A percentile compares a stretch with the other conserved stretches of the same genome.
Evolutionary conservation across 2,888 invertebrate species (phyloP).

Genomic region (Rhingia rostrata): DNA sequence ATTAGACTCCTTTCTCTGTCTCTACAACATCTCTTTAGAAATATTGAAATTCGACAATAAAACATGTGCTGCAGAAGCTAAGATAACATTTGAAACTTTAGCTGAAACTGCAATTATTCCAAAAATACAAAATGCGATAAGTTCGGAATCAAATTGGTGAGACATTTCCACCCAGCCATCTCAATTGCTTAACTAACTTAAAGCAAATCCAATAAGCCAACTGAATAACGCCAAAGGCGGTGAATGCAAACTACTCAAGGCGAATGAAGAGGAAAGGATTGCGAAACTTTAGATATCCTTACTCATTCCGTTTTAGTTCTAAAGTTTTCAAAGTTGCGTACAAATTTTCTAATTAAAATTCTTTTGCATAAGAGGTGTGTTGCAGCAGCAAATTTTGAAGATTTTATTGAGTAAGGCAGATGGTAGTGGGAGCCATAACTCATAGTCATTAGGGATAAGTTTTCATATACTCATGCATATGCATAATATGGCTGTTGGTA

Average conservation of each 20-base stretch:
- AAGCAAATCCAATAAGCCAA: constrained; percentile 35
- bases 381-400: constrained; percentile 19
- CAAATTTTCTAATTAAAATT: constrained; percentile 57
- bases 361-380: constrained; percentile 18
- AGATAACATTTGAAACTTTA: no score
- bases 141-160: background rate
- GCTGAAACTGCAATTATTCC: background rate
- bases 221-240: constrained; percentile 29
- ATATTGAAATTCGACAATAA: no score
- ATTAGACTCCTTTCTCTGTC: no score
- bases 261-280: background rate
- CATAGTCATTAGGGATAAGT: background rate
- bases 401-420: constrained; percentile 10
- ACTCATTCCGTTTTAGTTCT: constrained; percentile 11
- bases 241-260: background rate
- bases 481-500: background rate
- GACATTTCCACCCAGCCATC: background rate
- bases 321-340: constrained; percentile 29
- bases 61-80: no score
- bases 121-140: background rate
- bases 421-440: background rate
- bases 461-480: background rate
- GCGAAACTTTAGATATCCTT: constrained; percentile 26
- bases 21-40: no score
- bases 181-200: constrained; percentile 40